These are phyloP conservation scores for Heliothis peltigera DNA, from an alignment of 2,888 invertebrate genomes.

Conservation along the genomic window DNA sequence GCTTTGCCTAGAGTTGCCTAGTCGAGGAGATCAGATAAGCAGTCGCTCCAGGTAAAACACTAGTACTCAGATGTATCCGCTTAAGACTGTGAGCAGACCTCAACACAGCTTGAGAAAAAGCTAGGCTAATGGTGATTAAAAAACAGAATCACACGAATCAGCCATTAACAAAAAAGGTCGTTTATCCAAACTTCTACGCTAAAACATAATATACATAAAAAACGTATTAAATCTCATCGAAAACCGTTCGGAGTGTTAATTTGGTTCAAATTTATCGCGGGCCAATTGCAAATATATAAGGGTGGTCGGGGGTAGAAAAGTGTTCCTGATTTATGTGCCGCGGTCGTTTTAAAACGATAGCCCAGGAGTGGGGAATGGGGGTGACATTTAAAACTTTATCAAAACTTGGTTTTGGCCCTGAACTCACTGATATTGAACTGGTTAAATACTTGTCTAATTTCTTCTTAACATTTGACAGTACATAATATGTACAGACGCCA, in stretches of 20 bases:
- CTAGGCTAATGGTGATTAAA: background rate
- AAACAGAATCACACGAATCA: background rate
- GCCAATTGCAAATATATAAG: conserved; percentile 79
- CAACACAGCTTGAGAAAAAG: background rate
- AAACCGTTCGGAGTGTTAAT: conserved; percentile 73
- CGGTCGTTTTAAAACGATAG: conserved; percentile 61
- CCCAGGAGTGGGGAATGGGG: conserved; percentile 21
- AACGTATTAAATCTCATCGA: conserved; percentile 67
- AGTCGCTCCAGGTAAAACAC: too few relatives aligned
- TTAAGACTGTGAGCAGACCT: too few relatives aligned
- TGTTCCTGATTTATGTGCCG: conserved; percentile 73
- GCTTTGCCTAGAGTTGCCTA: too few relatives aligned
- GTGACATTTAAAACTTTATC: conserved; percentile 14
- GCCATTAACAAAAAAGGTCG: conserved; percentile 25
- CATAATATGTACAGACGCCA: too few relatives aligned
- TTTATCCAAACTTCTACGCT: conserved; percentile 44
- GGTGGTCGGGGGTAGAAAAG: conserved; percentile 69
- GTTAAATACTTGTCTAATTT: too few relatives aligned
- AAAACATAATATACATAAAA: conserved; percentile 55
- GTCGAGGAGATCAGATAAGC: too few relatives aligned
- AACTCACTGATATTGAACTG: too few relatives aligned
- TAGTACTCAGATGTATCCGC: too few relatives aligned
- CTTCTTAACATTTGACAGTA: too few relatives aligned
- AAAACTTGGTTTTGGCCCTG: background rate
- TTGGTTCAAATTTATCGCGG: conserved; percentile 75